Percentiles rank a stretch among this genome's conserved stretches.
phyloP scores from a whole-genome alignment of 2,797 vertebrate species.

The Iguana delicatissima region DNA sequence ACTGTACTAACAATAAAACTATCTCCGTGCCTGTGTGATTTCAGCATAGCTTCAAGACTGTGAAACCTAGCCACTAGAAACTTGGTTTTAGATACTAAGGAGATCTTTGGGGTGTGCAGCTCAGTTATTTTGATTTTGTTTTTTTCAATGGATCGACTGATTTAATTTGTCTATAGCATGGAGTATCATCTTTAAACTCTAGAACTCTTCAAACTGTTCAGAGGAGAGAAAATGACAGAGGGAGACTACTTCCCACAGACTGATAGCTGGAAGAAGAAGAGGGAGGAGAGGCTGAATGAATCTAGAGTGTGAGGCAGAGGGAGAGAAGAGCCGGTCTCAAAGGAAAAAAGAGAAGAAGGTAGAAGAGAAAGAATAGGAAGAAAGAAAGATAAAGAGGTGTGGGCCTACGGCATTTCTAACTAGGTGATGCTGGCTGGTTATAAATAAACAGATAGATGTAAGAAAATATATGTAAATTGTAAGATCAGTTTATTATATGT shows the following conservation, averaged over 20 bases:
- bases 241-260: too few species aligned
- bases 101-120: not conserved
- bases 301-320: too few species aligned
- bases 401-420: too few species aligned
- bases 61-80: not conserved
- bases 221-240: too few species aligned
- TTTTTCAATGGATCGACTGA: not conserved
- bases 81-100: not conserved
- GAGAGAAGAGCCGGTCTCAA: too few species aligned
- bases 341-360: too few species aligned
- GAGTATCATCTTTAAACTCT: not conserved
- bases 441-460: not conserved
- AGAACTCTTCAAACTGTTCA: too few species aligned
- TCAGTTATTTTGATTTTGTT: not conserved
- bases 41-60: not conserved
- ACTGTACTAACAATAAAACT: not conserved
- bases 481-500: not conserved
- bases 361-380: too few species aligned
- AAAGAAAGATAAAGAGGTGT: too few species aligned
- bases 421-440: not conserved
- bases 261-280: too few species aligned
- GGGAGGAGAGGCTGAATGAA: too few species aligned
- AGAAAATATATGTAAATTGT: conserved; percentile 1
- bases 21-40: not conserved
- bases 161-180: not conserved